Evolutionary conservation across 2,113 vertebrate genomes (phyloP).

Genomic region (Thermophis baileyi): DNA sequence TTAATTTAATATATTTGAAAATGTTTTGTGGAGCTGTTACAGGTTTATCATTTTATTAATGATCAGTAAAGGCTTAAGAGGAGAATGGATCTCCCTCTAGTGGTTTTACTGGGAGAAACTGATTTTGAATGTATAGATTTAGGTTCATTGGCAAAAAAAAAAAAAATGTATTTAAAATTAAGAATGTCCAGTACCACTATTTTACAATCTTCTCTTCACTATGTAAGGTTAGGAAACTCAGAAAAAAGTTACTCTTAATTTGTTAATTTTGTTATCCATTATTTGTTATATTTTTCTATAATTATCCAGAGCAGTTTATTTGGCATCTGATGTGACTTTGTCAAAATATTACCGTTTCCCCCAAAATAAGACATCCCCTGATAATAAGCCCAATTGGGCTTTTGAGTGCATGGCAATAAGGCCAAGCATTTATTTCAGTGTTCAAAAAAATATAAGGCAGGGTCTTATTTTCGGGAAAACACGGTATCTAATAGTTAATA

Average conservation of each 20-base stretch:
- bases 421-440: too few relatives aligned
- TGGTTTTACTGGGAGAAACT: background rate
- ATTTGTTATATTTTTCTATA: background rate
- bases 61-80: background rate
- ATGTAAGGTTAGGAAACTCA: background rate
- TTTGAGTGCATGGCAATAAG: too few relatives aligned
- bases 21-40: background rate
- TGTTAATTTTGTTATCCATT: background rate
- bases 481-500: background rate
- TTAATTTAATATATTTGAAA: background rate
- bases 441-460: too few relatives aligned
- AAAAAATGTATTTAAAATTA: background rate
- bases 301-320: background rate
- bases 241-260: background rate
- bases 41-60: background rate
- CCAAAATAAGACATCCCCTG: too few relatives aligned
- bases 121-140: background rate
- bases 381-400: too few relatives aligned
- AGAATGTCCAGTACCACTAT: too few relatives aligned
- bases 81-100: conserved; percentile 8
- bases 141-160: background rate
- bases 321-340: background rate
- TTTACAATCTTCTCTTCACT: background rate
- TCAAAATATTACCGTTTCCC: too few relatives aligned
- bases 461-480: too few relatives aligned